Evolutionary conservation across 1,140 invertebrate genomes (phyloP), one percentile per base, ranked within the genome.

Genomic region (Drosophila mauritiana): DNA sequence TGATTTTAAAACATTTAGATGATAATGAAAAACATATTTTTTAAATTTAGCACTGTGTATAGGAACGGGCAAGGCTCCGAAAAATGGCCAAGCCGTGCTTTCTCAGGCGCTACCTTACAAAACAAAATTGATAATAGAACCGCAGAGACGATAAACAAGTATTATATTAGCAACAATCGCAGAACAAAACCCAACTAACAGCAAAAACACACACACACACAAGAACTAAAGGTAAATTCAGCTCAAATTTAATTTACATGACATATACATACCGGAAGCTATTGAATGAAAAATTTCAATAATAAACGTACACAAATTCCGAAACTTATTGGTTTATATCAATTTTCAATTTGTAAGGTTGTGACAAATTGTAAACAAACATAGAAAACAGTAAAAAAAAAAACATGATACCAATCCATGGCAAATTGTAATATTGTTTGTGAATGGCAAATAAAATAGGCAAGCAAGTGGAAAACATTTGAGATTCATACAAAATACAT

Each of bases 301-400:
- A 80, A 72, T 51, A 70, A 46, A 56, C n/a, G 20, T 34, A 69
- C 74, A 63, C 54, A 76, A 79, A 78, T 68, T 79, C 65, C 64
- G 31, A 48, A 72, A 78, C 77, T 57, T 90, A 80, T 90, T 90
- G 82, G 76, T 80, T 86, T 83, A 81, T 85, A 86, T 90, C 81
- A 83, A 90, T 91, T 91, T 91, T 90, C 90, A 91, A 91, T 91
- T 91, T 91, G 90, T 91, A 91, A 91, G 90, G 90, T 91, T 91
- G 90, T 91, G 90, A 91, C 86, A 91, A 91, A 89, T 91, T 91
- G 86, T 89, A 89, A 91, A 90, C 78, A 91, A 89, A 78, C 73
- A 81, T 54, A 80, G 37, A 81, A 61, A 78, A 67, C 51, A 73
- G 74, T 13, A 39, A 39, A 39, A 13, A 65, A 57, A 59, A 39